phyloP scores from a whole-genome alignment of 2,113 vertebrate species.

The Ursus arctos region DNA sequence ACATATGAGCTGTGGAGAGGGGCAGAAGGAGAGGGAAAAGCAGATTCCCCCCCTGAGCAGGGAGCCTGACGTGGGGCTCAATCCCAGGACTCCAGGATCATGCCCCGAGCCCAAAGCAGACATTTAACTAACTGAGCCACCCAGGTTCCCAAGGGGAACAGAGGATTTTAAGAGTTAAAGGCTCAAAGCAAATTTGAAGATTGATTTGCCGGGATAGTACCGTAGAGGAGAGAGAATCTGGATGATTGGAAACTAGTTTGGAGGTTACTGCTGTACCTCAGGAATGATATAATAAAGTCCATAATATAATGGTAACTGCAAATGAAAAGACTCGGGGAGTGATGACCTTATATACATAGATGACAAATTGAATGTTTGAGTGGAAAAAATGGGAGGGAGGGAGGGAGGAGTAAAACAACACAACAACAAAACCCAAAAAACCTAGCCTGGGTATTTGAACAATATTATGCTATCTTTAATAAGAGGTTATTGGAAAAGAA shows the following conservation, averaged over 20 bases:
- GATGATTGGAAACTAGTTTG: neutral
- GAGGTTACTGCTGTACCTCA: slow-evolving; percentile 1
- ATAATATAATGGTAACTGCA: neutral
- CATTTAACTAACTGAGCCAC: too few species aligned
- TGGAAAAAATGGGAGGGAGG: neutral
- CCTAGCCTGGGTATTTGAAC: neutral
- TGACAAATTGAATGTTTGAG: neutral
- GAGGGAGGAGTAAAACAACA: neutral
- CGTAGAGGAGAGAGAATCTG: neutral
- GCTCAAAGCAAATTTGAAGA: neutral
- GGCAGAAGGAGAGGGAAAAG: too few species aligned
- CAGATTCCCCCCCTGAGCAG: too few species aligned
- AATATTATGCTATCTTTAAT: neutral
- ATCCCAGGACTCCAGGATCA: too few species aligned
- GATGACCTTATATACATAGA: neutral
- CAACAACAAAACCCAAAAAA: neutral
- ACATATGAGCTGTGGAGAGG: too few species aligned
- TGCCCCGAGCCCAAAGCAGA: too few species aligned
- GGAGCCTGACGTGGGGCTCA: too few species aligned
- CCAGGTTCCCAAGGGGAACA: neutral
- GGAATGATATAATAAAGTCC: neutral
- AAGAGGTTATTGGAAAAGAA: neutral
- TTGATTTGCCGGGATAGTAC: neutral
- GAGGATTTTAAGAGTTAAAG: slow-evolving; percentile 3
- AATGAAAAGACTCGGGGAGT: neutral